Conservation (phyloP, 2,888 invertebrate species). For the Elysia crispata region DNA sequence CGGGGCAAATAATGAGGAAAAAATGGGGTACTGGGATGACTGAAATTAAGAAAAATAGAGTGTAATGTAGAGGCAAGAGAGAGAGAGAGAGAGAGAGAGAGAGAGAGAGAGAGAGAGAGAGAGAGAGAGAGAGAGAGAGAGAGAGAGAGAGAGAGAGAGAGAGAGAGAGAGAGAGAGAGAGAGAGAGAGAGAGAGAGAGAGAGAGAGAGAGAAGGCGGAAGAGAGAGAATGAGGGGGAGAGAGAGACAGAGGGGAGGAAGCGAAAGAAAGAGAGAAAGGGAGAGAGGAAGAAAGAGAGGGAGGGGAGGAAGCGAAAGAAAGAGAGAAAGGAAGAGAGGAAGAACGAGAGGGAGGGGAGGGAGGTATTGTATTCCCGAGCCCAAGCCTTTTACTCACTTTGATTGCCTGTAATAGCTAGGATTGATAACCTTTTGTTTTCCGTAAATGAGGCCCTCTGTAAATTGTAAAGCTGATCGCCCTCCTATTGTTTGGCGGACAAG, state of each 20-base stretch:
- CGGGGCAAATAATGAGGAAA: background rate
- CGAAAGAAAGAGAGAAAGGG: constrained; percentile 15
- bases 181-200: constrained; percentile 21
- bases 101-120: too few relatives aligned
- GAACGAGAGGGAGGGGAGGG: background rate
- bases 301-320: background rate
- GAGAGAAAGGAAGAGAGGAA: constrained; percentile 15
- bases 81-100: background rate
- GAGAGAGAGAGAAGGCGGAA: background rate
- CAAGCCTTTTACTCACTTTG: background rate
- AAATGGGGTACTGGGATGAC: background rate
- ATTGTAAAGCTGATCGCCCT: too few relatives aligned
- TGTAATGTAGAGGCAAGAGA: background rate
- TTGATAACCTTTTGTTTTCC: too few relatives aligned
- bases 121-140: too few relatives aligned
- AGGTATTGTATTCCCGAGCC: background rate
- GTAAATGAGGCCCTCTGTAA: too few relatives aligned
- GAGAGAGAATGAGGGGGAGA: background rate
- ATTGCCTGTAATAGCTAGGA: too few relatives aligned
- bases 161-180: constrained; percentile 20
- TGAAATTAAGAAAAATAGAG: background rate
- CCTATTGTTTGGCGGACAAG: too few relatives aligned
- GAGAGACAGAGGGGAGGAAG: background rate
- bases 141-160: constrained; percentile 10
- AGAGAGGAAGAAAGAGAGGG: constrained; percentile 2